A percentile compares a stretch with the other conserved stretches of the same genome.
phyloP scores from a whole-genome alignment of 2,113 vertebrate genomes.

The Corydoras maculifer region DNA sequence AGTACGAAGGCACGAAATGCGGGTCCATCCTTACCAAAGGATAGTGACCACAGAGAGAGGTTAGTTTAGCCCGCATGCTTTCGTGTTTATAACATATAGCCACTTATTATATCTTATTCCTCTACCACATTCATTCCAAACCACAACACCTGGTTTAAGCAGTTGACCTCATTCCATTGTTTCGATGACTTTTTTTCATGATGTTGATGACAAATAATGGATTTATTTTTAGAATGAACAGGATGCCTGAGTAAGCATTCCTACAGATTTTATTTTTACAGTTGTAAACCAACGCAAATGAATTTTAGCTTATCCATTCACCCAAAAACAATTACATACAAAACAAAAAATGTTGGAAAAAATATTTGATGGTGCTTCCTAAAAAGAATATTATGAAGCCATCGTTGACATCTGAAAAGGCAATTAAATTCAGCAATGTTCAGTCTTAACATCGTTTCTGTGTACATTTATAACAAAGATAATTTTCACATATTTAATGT shows the following conservation, averaged over 20 bases:
- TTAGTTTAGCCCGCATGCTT: constrained; percentile 82
- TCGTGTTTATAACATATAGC: constrained; percentile 58
- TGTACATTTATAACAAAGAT: background rate
- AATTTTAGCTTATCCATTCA: too few species aligned
- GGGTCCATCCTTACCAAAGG: constrained; percentile 96
- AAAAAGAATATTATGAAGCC: background rate
- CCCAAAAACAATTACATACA: background rate
- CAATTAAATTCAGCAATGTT: too few species aligned
- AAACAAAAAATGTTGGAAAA: background rate
- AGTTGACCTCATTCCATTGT: constrained; percentile 43
- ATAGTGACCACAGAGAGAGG: constrained; percentile 91
- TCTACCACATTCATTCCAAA: constrained; percentile 33
- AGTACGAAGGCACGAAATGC: constrained; percentile 90
- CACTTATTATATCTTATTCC: constrained; percentile 52
- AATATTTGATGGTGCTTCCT: constrained; percentile 1
- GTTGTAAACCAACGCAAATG: too few species aligned
- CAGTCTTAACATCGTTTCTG: too few species aligned
- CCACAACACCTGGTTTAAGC: constrained; percentile 16
- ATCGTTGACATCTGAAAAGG: too few species aligned
- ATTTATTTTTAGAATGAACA: constrained; percentile 1
- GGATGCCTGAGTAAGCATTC: background rate
- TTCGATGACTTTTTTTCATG: constrained; percentile 52
- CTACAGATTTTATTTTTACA: background rate
- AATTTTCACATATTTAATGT: background rate
- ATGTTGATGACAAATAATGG: constrained; percentile 56